Percentiles rank a stretch among this genome's conserved stretches.
These are phyloP conservation scores for Caiman crocodilus DNA, from an alignment of 2,797 vertebrate genomes.

Conservation along the genomic window DNA sequence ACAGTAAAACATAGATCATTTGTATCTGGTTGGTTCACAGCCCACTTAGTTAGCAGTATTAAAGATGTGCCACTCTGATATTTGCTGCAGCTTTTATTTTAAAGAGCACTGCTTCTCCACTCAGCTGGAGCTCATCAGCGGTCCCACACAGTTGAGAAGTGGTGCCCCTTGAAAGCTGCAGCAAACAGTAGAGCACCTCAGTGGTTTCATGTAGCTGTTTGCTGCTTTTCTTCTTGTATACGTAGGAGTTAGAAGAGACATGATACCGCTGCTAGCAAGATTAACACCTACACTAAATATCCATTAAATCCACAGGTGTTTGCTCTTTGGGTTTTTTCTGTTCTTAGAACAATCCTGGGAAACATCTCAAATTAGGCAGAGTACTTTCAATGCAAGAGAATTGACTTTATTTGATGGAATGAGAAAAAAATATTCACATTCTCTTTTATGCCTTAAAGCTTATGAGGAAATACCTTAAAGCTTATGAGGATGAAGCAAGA, in stretches of 20 bases:
- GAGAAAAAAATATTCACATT: background rate
- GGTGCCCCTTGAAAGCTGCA: too few relatives aligned
- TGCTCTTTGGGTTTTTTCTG: background rate
- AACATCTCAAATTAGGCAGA: background rate
- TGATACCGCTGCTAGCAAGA: background rate
- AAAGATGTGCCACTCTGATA: too few relatives aligned
- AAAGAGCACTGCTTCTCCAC: too few relatives aligned
- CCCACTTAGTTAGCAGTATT: too few relatives aligned
- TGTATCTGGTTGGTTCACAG: too few relatives aligned
- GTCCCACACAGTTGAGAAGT: background rate
- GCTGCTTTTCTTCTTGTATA: background rate
- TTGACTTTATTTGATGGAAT: background rate
- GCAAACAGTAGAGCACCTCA: too few relatives aligned
- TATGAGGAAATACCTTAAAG: background rate
- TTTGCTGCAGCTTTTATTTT: too few relatives aligned
- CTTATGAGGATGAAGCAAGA: background rate
- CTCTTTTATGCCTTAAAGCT: too few relatives aligned
- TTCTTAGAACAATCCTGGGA: background rate
- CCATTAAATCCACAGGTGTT: background rate
- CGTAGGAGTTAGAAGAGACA: background rate
- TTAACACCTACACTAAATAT: background rate
- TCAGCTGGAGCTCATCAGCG: too few relatives aligned
- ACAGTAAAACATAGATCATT: too few relatives aligned
- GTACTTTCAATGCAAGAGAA: background rate
- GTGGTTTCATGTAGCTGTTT: too few relatives aligned